Conservation (phyloP, 2,888 invertebrate genomes). For the Odontothrips loti region DNA sequence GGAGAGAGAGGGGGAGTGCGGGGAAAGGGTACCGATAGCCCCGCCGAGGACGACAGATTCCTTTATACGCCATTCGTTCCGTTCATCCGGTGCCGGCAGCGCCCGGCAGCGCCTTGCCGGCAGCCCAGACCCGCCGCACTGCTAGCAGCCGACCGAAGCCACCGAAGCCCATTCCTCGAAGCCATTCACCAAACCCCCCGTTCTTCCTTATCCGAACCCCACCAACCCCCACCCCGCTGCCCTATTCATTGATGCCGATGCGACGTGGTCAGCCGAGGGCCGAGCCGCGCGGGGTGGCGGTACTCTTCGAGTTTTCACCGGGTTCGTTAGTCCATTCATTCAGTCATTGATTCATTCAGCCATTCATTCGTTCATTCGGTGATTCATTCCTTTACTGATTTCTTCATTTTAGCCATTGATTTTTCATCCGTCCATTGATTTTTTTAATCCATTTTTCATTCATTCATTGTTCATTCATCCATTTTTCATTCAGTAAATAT, state of each 20-base stretch:
- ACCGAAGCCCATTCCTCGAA: neutral
- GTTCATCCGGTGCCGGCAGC: neutral
- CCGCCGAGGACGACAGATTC: neutral
- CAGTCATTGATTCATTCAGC: neutral
- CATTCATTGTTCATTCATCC: neutral
- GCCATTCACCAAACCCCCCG: neutral
- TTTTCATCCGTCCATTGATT: neutral
- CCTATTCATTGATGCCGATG: neutral
- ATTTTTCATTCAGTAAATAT: neutral
- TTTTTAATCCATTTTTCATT: too few relatives aligned
- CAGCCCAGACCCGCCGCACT: neutral
- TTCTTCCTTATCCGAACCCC: neutral
- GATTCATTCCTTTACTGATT: neutral
- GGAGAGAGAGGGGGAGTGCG: neutral
- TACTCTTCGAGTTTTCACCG: too few relatives aligned
- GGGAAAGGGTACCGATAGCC: neutral
- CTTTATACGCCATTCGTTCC: constrained; percentile 13
- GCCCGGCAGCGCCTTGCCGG: neutral
- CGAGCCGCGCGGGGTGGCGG: too few relatives aligned
- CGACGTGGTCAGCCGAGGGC: neutral
- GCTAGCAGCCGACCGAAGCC: too few relatives aligned
- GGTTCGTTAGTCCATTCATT: neutral
- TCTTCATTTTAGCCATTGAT: too few relatives aligned
- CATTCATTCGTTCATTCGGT: neutral
- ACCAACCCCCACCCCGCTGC: neutral